Conservation (phyloP, 2,113 vertebrate genomes). For the Stomatorhinus ivindoensis region DNA sequence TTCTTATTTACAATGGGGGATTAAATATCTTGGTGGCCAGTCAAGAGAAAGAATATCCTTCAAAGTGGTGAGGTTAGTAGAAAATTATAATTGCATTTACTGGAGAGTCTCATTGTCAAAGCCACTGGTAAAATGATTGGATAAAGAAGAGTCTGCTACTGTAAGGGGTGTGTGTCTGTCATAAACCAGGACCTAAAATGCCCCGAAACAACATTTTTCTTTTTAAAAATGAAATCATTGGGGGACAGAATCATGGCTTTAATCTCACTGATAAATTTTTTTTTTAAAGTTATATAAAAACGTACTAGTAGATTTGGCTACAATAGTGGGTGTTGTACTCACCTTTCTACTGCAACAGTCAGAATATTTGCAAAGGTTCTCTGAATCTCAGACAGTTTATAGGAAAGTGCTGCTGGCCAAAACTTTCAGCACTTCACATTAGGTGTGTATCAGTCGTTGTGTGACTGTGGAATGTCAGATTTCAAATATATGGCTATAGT, state of each 20-base stretch:
- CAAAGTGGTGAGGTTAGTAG: background rate
- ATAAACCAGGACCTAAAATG: too few relatives aligned
- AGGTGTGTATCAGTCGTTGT: background rate
- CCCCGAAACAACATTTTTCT: too few relatives aligned
- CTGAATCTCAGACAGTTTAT: background rate
- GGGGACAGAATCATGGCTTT: conserved; percentile 13
- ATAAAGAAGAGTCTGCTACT: background rate
- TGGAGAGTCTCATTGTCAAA: background rate
- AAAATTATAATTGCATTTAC: background rate
- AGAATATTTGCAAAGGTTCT: background rate
- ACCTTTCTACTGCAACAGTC: background rate
- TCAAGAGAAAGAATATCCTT: background rate
- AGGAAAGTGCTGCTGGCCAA: background rate
- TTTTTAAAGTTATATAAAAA: background rate
- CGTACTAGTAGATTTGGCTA: background rate
- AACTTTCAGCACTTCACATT: background rate
- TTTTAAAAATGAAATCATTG: conserved; percentile 75
- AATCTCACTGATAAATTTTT: background rate
- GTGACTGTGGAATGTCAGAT: background rate
- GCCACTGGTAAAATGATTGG: background rate
- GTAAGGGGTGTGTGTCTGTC: background rate
- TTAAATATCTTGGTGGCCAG: background rate
- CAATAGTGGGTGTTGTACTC: background rate
- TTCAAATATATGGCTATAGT: background rate
- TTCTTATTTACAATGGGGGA: background rate